Base-by-base conservation (phyloP, 2,113 vertebrate species). In the Paedocypris sp. region DNA sequence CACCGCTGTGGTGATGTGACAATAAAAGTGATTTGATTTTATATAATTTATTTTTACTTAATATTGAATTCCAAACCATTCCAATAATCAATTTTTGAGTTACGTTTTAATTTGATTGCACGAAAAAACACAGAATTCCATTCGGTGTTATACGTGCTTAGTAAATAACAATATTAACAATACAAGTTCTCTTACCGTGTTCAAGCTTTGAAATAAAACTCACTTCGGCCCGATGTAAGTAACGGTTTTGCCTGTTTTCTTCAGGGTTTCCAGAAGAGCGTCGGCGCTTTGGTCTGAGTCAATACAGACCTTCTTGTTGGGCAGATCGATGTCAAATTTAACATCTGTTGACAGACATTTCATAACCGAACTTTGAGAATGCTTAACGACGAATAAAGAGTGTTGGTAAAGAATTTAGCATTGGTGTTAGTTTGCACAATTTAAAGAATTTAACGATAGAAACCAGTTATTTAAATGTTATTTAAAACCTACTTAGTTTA, bases 261-360 rank as follows among this genome's bases (percentile, higher is more conserved):
- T 90, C 54, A 98, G 80, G 0, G 88, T 90, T 18, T 89, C 88
- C 73, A 86, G 29, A 2, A 98, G 83, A 10, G 83, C 73, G 3
- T 91, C 86, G 29, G 79, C 67, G 0, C 76, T 87, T 74, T 86
- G 88, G 49, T 91, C 88, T 0, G 92, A 95, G 53, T 92, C 86
- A 0, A 97, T 89, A 67, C 69, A 87, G 20, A 98, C 92, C 76
- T 90, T 91, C 71, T 94, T 94, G 73, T 89, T 95, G 1, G 91
- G 86, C 47, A 97, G 83, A 72, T 98, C 92, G 49, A 97, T 91
- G 32, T 91, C 86, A 80, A 91, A 93, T 68, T 86, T 87, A 23
- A 94, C 88, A 60, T 85, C 95, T 98, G 65, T 28, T 58, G 45
- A 5, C 10, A 23, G 58, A 68, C 13, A n/a, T n/a, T n/a, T n/a